Base-by-base conservation (phyloP, 2,888 invertebrate genomes). In the Tanaodytes sp. region DNA sequence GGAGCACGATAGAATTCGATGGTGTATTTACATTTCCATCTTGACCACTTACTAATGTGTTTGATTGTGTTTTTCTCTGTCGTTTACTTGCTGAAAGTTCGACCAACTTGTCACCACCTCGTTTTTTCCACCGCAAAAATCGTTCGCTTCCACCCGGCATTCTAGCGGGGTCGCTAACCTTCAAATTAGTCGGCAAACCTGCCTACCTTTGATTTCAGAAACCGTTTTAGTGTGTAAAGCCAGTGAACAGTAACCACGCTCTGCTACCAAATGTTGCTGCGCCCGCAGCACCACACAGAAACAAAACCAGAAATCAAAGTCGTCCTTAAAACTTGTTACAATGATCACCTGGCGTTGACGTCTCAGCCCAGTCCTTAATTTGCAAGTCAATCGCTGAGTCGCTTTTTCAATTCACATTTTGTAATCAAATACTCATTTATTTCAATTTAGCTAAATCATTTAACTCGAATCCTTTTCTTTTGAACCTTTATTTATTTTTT, bases 201-300 rank as follows among this genome's bases (percentile, higher is more conserved):
- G 27, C 27, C 45, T 30, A 45, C 45, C 45, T 45, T 45, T 45
- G 45, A 45, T 15, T 11, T 30, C 30, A 15, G 30, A 27, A 27
- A 14, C 15, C 9, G 1, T 6, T 27, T 30, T 45, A n/a, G 45
- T 45, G 45, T 15, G 45, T 45, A 9, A 45, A 45, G 6, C 30
- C 15, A 15, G 15, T 27, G 30, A 16, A n/a, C n/a, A 45, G 45
- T 1, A 45, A 45, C 45, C 45, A 45, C 30, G 45, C 45, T 45
- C 45, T 45, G 45, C 45, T 45, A 45, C 45, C 45, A 45, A 45
- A 45, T 45, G 45, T 45, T 45, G 45, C 45, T 27, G 45, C 45
- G 30, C 27, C 45, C 20, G 30, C 45, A 45, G 45, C 45, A 19
- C 27, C 45, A 27, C 45, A 45, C 45, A 45, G 45, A 45, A 30